Percentiles rank a stretch among this genome's conserved stretches.
These are phyloP conservation scores for Anoplophora glabripennis DNA, from an alignment of 1,140 invertebrate species.

Conservation along the genomic window DNA sequence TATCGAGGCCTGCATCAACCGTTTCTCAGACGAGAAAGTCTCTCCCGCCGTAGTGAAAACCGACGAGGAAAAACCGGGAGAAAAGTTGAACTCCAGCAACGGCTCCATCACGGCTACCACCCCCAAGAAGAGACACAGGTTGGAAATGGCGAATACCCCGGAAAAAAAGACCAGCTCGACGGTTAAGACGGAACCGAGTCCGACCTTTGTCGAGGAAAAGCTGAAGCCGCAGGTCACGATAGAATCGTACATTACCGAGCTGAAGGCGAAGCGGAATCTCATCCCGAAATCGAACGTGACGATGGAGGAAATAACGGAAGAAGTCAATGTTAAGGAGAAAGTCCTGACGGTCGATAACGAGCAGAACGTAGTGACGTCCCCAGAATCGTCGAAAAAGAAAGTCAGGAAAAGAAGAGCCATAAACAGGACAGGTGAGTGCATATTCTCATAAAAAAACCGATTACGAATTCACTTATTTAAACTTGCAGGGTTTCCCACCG, in stretches of 20 bases:
- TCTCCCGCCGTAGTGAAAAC: background rate
- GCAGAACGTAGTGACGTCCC: conserved; percentile 48
- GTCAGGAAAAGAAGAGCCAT: conserved; percentile 70
- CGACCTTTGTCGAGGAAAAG: conserved; percentile 29
- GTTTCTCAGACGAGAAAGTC: conserved; percentile 37
- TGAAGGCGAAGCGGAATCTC: conserved; percentile 43
- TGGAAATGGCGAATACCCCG: conserved; percentile 46
- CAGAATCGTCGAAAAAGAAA: conserved; percentile 58
- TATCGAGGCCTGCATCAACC: conserved; percentile 60
- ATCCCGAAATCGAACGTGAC: conserved; percentile 20
- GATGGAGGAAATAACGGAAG: conserved; percentile 22
- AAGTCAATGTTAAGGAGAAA: conserved; percentile 4
- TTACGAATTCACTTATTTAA: background rate
- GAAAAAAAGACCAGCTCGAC: conserved; percentile 28
- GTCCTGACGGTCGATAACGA: conserved; percentile 21
- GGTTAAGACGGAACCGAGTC: conserved; percentile 18
- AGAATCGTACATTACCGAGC: conserved; percentile 41
- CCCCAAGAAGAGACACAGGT: conserved; percentile 60
- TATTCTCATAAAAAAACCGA: background rate
- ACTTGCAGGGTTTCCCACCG: conserved; percentile 69
- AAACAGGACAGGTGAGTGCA: conserved; percentile 66
- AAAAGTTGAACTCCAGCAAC: conserved; percentile 40
- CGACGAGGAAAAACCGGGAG: conserved; percentile 26
- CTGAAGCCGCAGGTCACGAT: conserved; percentile 31
- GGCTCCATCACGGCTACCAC: conserved; percentile 47